These are phyloP conservation scores for Mugil cephalus DNA, from an alignment of 2,113 vertebrate species.

Conservation along the genomic window DNA sequence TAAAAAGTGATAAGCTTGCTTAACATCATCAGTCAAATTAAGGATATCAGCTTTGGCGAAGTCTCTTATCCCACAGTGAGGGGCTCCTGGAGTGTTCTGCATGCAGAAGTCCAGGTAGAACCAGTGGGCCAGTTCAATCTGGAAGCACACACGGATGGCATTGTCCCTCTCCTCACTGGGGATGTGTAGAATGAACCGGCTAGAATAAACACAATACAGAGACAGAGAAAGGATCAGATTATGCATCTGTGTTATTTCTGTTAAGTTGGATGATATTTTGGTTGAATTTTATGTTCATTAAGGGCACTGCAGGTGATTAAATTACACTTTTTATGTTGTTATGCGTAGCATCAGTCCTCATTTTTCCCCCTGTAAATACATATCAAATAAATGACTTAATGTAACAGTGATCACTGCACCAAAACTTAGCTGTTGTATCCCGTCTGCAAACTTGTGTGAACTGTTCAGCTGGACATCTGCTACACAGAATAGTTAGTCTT, in stretches of 20 bases:
- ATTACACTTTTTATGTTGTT: neutral
- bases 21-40: slow-evolving; percentile 41
- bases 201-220: slow-evolving; percentile 67
- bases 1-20: neutral
- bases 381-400: too few species aligned
- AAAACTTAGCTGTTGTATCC: too few species aligned
- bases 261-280: too few species aligned
- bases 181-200: slow-evolving; percentile 99
- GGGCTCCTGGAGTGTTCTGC: slow-evolving; percentile 96
- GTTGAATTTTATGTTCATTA: too few species aligned
- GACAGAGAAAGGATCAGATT: neutral
- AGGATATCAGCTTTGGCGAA: slow-evolving; percentile 99
- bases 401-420: too few species aligned
- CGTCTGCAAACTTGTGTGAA: too few species aligned
- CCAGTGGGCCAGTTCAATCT: slow-evolving; percentile 99
- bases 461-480: too few species aligned
- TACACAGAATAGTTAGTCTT: too few species aligned
- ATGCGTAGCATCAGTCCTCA: neutral
- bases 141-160: slow-evolving; percentile 98
- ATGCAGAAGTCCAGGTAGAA: slow-evolving; percentile 99
- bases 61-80: slow-evolving; percentile 98
- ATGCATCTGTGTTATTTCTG: too few species aligned
- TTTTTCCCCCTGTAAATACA: too few species aligned
- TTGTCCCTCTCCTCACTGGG: slow-evolving; percentile 99
- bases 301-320: neutral